Evolutionary conservation across 2,113 vertebrate species (phyloP).

Genomic region (Poicephalus gulielmi): DNA sequence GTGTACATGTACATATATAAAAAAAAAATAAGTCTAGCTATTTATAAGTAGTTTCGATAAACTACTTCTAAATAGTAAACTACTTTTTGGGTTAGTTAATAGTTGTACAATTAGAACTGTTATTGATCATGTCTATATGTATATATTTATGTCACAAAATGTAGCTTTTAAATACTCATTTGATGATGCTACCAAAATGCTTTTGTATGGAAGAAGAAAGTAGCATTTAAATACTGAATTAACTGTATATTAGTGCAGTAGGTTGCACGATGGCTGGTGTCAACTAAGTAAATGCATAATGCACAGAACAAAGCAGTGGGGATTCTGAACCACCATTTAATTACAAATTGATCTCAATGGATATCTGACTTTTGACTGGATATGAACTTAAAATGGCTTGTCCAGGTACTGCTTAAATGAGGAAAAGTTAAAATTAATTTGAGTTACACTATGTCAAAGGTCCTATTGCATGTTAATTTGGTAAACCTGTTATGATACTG

Average conservation of each 20-base stretch:
- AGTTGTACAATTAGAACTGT: fast-evolving
- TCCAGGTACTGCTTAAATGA: background rate
- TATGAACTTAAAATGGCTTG: background rate
- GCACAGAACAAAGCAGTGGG: fast-evolving
- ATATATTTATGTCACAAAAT: background rate
- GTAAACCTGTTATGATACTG: background rate
- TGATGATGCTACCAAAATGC: background rate
- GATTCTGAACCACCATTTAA: fast-evolving
- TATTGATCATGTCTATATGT: fast-evolving
- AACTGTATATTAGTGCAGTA: fast-evolving
- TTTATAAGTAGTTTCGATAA: fast-evolving
- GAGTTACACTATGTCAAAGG: fast-evolving
- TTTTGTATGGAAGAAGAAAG: background rate
- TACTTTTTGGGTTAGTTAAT: fast-evolving
- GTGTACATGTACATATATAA: background rate
- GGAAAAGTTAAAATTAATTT: background rate
- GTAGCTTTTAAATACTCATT: fast-evolving
- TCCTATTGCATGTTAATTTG: fast-evolving
- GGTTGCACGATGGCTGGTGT: fast-evolving
- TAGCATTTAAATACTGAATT: background rate
- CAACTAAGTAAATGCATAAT: background rate
- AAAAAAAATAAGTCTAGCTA: background rate
- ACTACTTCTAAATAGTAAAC: fast-evolving
- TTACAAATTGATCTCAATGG: background rate
- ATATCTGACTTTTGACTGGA: background rate